Conservation (phyloP, 2,888 invertebrate species). For the Geophilus truncorum region DNA sequence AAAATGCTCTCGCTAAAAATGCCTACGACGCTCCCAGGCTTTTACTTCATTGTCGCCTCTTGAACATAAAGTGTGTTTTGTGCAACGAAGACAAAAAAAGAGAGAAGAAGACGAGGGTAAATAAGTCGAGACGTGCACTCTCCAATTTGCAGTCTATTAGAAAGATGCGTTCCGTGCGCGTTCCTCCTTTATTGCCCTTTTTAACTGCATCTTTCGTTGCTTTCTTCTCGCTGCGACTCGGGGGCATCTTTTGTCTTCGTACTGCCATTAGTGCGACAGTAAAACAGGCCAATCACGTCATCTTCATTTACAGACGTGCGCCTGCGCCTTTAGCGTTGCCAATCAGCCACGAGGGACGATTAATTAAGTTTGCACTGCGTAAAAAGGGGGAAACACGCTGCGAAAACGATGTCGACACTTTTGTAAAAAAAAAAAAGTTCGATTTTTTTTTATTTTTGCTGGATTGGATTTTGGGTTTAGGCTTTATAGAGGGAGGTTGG, state of each 20-base stretch:
- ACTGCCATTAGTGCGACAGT: background rate
- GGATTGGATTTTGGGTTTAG: background rate
- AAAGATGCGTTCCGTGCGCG: background rate
- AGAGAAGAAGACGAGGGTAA: background rate
- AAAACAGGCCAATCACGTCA: constrained; percentile 10
- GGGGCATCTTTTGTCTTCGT: background rate
- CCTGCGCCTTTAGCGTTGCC: background rate
- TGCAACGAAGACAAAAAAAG: background rate
- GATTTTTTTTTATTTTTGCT: background rate
- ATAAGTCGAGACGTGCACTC: background rate
- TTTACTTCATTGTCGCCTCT: constrained; percentile 10
- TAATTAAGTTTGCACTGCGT: background rate
- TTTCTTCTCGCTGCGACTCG: constrained; percentile 1
- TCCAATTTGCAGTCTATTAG: background rate
- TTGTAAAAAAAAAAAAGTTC: background rate
- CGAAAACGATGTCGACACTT: background rate
- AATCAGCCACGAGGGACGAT: background rate
- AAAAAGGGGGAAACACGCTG: background rate
- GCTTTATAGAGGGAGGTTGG: no score
- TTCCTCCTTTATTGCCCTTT: background rate
- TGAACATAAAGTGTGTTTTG: constrained; percentile 10
- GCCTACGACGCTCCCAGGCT: background rate
- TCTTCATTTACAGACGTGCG: background rate
- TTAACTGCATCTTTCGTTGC: background rate
- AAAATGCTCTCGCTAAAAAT: constrained; percentile 4